A percentile compares a stretch with the other conserved stretches of the same genome.
phyloP scores from a whole-genome alignment of 2,113 vertebrate species.

The Orthonyx spaldingii region DNA sequence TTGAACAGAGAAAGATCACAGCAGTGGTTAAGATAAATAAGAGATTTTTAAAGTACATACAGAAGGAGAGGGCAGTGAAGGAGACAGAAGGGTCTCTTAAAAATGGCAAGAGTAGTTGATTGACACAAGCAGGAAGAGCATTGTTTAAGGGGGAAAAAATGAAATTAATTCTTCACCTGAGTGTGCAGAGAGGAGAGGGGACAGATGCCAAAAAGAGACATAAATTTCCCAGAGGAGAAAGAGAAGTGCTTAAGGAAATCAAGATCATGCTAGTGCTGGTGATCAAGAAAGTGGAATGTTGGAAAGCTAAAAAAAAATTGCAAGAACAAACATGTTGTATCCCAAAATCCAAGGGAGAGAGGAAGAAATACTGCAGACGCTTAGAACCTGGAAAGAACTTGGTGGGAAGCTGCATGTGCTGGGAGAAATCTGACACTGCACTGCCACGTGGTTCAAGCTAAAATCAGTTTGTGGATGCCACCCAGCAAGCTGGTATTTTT shows the following conservation, averaged over 20 bases:
- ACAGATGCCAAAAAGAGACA: conserved; percentile 38
- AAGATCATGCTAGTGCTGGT: background rate
- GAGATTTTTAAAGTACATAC: background rate
- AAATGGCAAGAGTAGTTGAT: conserved; percentile 50
- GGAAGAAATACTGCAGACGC: background rate
- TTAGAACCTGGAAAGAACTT: conserved; percentile 39
- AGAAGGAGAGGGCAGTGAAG: conserved; percentile 29
- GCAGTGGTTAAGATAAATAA: conserved; percentile 36
- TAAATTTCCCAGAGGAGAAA: conserved; percentile 36
- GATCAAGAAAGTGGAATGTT: background rate
- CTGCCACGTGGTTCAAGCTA: conserved; percentile 52
- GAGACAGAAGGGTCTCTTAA: conserved; percentile 37
- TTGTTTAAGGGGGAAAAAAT: background rate
- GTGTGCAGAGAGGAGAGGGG: conserved; percentile 8
- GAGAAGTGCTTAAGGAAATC: conserved; percentile 19
- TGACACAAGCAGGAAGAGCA: conserved; percentile 24
- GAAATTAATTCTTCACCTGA: background rate
- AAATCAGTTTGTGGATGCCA: conserved; percentile 44
- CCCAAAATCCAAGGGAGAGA: background rate
- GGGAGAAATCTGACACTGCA: conserved; percentile 7
- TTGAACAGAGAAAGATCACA: background rate
- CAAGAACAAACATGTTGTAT: background rate
- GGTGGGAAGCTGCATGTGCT: background rate
- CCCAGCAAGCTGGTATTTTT: conserved; percentile 52
- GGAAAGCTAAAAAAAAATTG: background rate